Evolutionary conservation across 2,888 invertebrate species (phyloP).

Genomic region (Phymatocera aterrima): DNA sequence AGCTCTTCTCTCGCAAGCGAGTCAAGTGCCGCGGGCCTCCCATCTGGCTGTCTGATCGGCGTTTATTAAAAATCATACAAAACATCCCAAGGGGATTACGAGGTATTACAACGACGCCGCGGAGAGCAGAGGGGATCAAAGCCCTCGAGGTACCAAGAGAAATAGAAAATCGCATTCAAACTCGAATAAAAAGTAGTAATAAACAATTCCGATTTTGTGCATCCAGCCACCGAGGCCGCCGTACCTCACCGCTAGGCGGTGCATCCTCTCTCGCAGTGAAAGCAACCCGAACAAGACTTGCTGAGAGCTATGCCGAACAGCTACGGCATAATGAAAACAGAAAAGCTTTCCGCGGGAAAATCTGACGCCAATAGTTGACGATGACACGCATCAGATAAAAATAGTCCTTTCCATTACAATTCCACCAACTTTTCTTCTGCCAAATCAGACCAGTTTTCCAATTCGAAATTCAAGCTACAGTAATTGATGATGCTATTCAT

Average conservation of each 20-base stretch:
- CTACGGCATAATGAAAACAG: background rate
- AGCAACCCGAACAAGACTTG: background rate
- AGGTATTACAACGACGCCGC: conserved; percentile 31
- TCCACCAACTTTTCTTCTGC: background rate
- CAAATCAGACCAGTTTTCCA: no score
- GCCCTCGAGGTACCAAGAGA: background rate
- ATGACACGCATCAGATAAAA: no score
- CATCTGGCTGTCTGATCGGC: conserved; percentile 72
- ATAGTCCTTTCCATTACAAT: background rate
- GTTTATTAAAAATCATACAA: conserved; percentile 71
- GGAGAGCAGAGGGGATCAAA: conserved; percentile 26
- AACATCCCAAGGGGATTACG: conserved; percentile 48
- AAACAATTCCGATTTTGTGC: background rate
- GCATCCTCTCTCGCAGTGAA: background rate
- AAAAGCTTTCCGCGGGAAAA: background rate
- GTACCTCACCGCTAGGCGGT: background rate
- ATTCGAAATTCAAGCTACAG: no score
- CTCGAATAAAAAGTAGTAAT: background rate
- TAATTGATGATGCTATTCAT: no score
- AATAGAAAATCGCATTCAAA: conserved; percentile 4
- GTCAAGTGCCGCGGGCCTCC: conserved; percentile 67
- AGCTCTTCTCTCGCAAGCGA: conserved; percentile 57
- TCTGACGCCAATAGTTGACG: background rate
- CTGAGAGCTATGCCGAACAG: background rate
- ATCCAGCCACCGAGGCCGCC: background rate